Evolutionary conservation across 2,113 vertebrate genomes (phyloP).

Genomic region (Brienomyrus brachyistius): DNA sequence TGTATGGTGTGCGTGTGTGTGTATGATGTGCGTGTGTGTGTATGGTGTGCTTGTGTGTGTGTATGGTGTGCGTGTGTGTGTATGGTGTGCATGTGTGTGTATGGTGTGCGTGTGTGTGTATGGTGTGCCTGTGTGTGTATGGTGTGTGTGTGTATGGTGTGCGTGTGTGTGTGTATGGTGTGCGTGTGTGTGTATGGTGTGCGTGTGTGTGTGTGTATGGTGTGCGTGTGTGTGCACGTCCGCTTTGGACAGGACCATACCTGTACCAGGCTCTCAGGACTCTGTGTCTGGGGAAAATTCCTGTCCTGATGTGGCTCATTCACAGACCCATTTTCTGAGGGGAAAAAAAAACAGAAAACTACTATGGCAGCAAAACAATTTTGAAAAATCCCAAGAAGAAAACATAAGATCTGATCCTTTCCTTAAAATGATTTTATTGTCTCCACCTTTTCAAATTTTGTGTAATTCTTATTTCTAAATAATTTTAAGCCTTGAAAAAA

Average conservation of each 20-base stretch:
- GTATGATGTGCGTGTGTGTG: too few species aligned
- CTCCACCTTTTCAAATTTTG: not conserved
- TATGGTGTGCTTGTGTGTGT: too few species aligned
- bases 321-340: conserved; percentile 44
- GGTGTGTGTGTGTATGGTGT: not conserved
- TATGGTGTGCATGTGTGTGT: not conserved
- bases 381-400: not conserved
- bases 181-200: not conserved
- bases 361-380: conserved; percentile 1
- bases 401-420: not conserved
- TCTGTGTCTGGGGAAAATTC: conserved; percentile 25
- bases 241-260: conserved; percentile 24
- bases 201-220: not conserved
- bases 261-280: conserved; percentile 40
- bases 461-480: not conserved
- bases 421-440: not conserved
- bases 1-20: too few species aligned
- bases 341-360: conserved; percentile 13
- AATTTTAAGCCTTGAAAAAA: not conserved
- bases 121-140: too few species aligned
- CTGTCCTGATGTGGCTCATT: conserved; percentile 33
- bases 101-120: too few species aligned
- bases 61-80: too few species aligned
- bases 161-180: too few species aligned
- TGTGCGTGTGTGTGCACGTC: not conserved